phyloP scores from a whole-genome alignment of 2,113 vertebrate genomes.

The Mus spicilegus region DNA sequence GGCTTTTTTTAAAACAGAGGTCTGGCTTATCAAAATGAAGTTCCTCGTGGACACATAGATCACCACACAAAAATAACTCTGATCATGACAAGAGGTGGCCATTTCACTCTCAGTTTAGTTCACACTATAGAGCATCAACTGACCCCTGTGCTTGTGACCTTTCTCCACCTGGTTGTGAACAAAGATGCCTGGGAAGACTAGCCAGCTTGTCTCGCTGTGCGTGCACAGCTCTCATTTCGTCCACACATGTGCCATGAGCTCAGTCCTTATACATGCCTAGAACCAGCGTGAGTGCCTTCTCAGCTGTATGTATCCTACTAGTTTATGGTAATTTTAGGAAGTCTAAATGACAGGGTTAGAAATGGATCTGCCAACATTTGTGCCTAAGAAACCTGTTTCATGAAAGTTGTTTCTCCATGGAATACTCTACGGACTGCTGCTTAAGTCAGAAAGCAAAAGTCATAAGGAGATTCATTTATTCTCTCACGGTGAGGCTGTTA shows the following conservation, averaged over 20 bases:
- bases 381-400: conserved; percentile 36
- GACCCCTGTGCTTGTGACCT: background rate
- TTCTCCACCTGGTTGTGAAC: background rate
- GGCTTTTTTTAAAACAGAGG: background rate
- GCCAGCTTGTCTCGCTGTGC: background rate
- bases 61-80: background rate
- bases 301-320: conserved; percentile 11
- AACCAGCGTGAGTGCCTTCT: conserved; percentile 43
- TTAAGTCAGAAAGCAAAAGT: conserved; percentile 45
- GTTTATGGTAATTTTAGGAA: conserved; percentile 63
- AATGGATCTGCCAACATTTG: conserved; percentile 65
- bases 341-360: conserved; percentile 57
- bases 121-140: background rate
- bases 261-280: background rate
- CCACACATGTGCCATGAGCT: background rate
- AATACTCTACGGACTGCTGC: conserved; percentile 36
- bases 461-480: conserved; percentile 56
- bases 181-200: background rate
- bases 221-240: background rate
- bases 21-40: background rate
- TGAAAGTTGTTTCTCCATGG: conserved; percentile 59
- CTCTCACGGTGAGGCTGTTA: background rate
- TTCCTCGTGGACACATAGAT: background rate
- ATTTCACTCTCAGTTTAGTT: background rate
- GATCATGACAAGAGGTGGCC: background rate